phyloP scores from a whole-genome alignment of 2,888 invertebrate genomes.

The Physocephala rufipes region DNA sequence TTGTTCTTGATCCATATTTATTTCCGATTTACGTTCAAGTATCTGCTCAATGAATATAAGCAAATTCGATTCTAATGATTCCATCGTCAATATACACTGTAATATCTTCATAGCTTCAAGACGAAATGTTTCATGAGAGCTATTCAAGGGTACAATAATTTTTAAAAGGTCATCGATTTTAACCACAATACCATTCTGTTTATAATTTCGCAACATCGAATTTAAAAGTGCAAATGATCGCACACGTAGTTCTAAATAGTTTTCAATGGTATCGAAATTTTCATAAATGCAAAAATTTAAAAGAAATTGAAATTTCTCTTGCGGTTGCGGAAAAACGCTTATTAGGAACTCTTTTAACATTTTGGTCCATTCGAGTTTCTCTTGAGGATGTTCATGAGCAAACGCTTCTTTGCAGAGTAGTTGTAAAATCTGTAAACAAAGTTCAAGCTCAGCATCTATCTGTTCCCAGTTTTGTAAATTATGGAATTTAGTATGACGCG shows the following conservation, averaged over 20 bases:
- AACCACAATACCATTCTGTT: constrained; percentile 45
- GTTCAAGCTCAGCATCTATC: constrained; percentile 40
- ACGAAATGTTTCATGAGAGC: constrained; percentile 69
- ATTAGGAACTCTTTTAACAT: constrained; percentile 66
- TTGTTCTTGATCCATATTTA: constrained; percentile 75
- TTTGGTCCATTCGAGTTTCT: constrained; percentile 52
- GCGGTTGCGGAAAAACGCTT: constrained; percentile 65
- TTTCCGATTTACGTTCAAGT: constrained; percentile 68
- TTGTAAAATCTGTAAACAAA: constrained; percentile 52
- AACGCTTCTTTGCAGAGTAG: constrained; percentile 48
- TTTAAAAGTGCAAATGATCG: constrained; percentile 65
- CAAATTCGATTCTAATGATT: constrained; percentile 43
- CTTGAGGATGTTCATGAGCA: constrained; percentile 31
- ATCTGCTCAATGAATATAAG: constrained; percentile 64
- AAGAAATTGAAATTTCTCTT: constrained; percentile 69
- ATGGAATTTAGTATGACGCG: constrained; percentile 65
- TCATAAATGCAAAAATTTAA: constrained; percentile 68
- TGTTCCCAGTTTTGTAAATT: constrained; percentile 55
- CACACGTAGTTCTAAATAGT: constrained; percentile 68
- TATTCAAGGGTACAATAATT: constrained; percentile 68
- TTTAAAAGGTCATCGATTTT: constrained; percentile 51
- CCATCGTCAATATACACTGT: constrained; percentile 41
- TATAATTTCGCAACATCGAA: constrained; percentile 47
- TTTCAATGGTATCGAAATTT: constrained; percentile 46
- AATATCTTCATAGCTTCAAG: constrained; percentile 69